Percentiles rank a stretch among this genome's conserved stretches.
Conservation (phyloP, 1,140 invertebrate species). For the Tetranychus cinnabarinus region DNA sequence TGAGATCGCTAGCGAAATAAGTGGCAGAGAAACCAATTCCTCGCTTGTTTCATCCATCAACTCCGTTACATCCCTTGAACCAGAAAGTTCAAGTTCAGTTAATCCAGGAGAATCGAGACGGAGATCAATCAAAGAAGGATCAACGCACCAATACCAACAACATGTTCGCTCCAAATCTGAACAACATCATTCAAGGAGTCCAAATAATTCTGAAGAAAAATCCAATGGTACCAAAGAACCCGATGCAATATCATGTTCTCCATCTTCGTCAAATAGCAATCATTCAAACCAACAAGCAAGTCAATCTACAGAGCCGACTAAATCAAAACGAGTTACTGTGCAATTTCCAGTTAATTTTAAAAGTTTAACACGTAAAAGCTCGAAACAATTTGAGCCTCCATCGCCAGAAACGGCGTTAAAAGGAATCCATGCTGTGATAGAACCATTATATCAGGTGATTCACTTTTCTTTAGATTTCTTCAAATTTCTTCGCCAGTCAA, state of each 20-base stretch:
- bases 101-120: neutral
- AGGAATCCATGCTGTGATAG: conserved; percentile 67
- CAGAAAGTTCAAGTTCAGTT: neutral
- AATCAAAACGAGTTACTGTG: neutral
- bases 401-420: conserved; percentile 66
- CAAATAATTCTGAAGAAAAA: neutral
- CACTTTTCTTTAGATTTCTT: too few species aligned
- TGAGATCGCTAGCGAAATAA: neutral
- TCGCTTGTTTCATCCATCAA: neutral
- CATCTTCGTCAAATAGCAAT: neutral
- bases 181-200: neutral
- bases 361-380: too few species aligned
- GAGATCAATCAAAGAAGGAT: neutral
- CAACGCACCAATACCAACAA: neutral
- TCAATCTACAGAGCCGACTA: neutral
- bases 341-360: neutral
- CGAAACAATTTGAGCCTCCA: conserved; percentile 31
- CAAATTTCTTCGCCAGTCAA: too few species aligned
- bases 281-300: neutral
- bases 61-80: neutral
- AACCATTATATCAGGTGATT: conserved; percentile 50
- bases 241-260: neutral
- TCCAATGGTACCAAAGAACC: neutral
- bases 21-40: neutral
- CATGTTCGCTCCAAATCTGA: neutral